Evolutionary conservation across 30 jellyfish, hydroid and myxozoan species (phyloP).

Genomic region (Rhopilema esculentum): DNA sequence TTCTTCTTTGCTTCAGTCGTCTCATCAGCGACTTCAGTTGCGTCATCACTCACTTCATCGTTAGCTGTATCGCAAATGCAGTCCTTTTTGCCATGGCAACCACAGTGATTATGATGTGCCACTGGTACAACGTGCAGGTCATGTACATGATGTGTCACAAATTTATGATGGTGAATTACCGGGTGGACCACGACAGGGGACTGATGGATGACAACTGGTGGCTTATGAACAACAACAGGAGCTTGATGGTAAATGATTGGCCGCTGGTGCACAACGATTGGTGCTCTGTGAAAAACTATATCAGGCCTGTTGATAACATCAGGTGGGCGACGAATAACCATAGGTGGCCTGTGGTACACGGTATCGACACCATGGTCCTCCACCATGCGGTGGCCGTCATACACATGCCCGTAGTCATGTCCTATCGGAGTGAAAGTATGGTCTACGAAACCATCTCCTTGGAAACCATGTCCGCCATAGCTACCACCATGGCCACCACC

Average conservation of each 20-base stretch:
- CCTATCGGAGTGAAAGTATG: conserved; percentile 19
- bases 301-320: conserved; percentile 85
- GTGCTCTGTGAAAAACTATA: conserved; percentile 83
- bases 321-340: conserved; percentile 79
- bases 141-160: conserved; percentile 87
- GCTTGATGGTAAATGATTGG: conserved; percentile 88
- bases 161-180: conserved; percentile 79
- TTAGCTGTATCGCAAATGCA: conserved; percentile 80
- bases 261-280: conserved; percentile 81
- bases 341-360: conserved; percentile 80
- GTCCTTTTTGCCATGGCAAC: conserved; percentile 84
- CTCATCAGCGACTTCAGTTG: conserved; percentile 35
- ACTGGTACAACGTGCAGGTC: conserved; percentile 81
- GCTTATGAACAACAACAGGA: conserved; percentile 86
- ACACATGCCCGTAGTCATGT: conserved; percentile 14
- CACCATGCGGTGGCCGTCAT: conserved; percentile 32
- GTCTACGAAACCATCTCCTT: conserved; percentile 10
- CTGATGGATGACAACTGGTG: conserved; percentile 73
- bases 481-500: conserved; percentile 48
- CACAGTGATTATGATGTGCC: conserved; percentile 73
- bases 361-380: conserved; percentile 61
- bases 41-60: conserved; percentile 34
- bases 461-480: conserved; percentile 44
- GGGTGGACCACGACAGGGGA: conserved; percentile 89
- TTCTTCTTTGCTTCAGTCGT: conserved; percentile 40